Percentiles rank a stretch among this genome's conserved stretches.
Conservation (phyloP, 2,888 invertebrate species). For the Deroplatys truncata region DNA sequence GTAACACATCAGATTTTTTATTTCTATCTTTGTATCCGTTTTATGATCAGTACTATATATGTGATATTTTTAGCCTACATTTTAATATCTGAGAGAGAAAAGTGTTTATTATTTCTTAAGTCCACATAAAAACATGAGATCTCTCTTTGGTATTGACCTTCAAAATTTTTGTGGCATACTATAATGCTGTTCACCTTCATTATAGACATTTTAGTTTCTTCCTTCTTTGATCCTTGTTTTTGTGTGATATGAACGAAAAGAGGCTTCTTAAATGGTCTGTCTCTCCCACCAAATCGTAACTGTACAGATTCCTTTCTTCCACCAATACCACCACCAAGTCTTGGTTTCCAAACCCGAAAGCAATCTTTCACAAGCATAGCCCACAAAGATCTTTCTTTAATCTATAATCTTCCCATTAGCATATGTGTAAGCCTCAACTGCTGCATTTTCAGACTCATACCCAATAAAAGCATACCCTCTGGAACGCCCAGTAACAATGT, state of each 20-base stretch:
- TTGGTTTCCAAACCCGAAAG: constrained; percentile 78
- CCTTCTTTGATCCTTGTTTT: background rate
- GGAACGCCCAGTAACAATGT: constrained; percentile 78
- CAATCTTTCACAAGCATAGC: constrained; percentile 68
- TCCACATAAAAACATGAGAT: no score
- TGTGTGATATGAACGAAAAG: constrained; percentile 39
- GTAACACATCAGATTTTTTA: no score
- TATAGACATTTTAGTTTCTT: background rate
- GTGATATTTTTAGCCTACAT: no score
- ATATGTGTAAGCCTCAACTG: constrained; percentile 57
- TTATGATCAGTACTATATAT: no score
- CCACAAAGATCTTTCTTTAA: constrained; percentile 67
- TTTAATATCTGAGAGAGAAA: no score
- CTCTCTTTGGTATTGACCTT: no score
- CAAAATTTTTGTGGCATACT: no score
- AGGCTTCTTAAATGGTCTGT: constrained; percentile 70
- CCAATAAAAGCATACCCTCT: constrained; percentile 85
- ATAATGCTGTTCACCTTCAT: no score
- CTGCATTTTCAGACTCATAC: constrained; percentile 58
- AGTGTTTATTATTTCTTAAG: no score
- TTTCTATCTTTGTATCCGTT: no score
- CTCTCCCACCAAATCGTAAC: constrained; percentile 77
- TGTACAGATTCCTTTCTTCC: constrained; percentile 85
- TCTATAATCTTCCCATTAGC: constrained; percentile 61
- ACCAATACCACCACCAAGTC: constrained; percentile 82